Evolutionary conservation across 2,888 invertebrate genomes (phyloP), one percentile per base, ranked within the genome.

Genomic region (Macrosiphum euphorbiae): DNA sequence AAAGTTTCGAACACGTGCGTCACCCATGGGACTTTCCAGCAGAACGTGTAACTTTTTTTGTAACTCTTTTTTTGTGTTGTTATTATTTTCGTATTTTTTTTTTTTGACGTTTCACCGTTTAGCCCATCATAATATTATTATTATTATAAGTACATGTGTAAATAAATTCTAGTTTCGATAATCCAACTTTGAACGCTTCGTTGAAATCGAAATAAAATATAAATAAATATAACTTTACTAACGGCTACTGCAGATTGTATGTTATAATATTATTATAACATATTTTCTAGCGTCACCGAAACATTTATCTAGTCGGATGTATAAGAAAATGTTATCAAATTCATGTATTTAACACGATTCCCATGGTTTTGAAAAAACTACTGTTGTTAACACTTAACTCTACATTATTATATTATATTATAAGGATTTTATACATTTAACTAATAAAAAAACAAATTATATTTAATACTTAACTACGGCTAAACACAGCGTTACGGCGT

Each of bases 1-100:
- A 90, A 93, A 93, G 85, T 93, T 90, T 90, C 26, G 13, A 58
- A 84, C 88, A n/a, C 90, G 84, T 20, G 50, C 50, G 84, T 90
- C 35, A 55, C 93, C 84, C 85, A 13, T 24, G 93, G 85, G 85
- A 89, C 5, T 67, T 20, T 67, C 20, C 20, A 55, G 55, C 7
- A 55, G 20, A 20, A 88, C 88, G 78, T 20, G 67, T 89, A 89
- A 88, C 28, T 89, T n/a, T 35, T 52, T 35, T 67, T 67, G 41
- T 28, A 47, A n/a, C 44, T 78, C 78, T 78, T 78, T 78, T 78
- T 67, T 44, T 35, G 7, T 55, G 24, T 58, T 41, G 58, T 88
- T 88, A 47, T 67, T 90, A 35, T 78, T 78, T 78, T 78, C 8
- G 20, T 78, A 78, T 78, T 78, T 78, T 20, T 35, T n/a, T 67